Percentiles rank a stretch among this genome's conserved stretches.
phyloP scores from a whole-genome alignment of 1,140 invertebrate genomes.

The Drosophila prosaltans region DNA sequence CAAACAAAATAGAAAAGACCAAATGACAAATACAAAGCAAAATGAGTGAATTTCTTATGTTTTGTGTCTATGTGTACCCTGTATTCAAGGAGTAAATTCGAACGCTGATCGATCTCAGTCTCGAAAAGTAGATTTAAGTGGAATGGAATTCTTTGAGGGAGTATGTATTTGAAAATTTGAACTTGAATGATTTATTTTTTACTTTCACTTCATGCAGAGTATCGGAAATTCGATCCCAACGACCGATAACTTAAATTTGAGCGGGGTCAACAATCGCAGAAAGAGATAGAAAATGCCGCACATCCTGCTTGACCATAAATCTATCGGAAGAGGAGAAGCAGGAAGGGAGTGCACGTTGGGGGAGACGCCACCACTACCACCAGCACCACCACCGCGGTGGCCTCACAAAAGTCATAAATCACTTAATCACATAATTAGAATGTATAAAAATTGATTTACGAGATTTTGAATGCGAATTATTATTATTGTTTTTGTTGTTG shows the following conservation, averaged over 20 bases:
- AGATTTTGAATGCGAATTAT: slow-evolving; percentile 73
- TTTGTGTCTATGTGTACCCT: background rate
- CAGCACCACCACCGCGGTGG: slow-evolving; percentile 9
- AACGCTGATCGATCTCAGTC: too few species aligned
- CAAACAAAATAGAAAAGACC: slow-evolving; percentile 53
- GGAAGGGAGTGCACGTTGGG: background rate
- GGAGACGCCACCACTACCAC: slow-evolving; percentile 17
- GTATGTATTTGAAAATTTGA: too few species aligned
- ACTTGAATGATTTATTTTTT: too few species aligned
- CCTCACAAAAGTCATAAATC: slow-evolving; percentile 68
- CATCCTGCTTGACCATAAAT: slow-evolving; percentile 52
- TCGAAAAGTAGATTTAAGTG: too few species aligned
- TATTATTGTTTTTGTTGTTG: slow-evolving; percentile 12
- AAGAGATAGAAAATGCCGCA: slow-evolving; percentile 25
- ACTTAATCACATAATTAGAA: slow-evolving; percentile 82
- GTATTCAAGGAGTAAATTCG: background rate
- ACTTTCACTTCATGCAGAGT: slow-evolving; percentile 17
- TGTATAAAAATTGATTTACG: slow-evolving; percentile 80
- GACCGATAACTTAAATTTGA: slow-evolving; percentile 41
- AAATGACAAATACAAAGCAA: slow-evolving; percentile 24
- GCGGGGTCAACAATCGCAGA: slow-evolving; percentile 60
- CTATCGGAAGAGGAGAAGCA: background rate
- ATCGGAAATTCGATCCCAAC: background rate
- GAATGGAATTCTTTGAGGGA: too few species aligned
- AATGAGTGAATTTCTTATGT: slow-evolving; percentile 18